Conservation (phyloP, 2,888 invertebrate genomes). For the Diadromus collaris region DNA sequence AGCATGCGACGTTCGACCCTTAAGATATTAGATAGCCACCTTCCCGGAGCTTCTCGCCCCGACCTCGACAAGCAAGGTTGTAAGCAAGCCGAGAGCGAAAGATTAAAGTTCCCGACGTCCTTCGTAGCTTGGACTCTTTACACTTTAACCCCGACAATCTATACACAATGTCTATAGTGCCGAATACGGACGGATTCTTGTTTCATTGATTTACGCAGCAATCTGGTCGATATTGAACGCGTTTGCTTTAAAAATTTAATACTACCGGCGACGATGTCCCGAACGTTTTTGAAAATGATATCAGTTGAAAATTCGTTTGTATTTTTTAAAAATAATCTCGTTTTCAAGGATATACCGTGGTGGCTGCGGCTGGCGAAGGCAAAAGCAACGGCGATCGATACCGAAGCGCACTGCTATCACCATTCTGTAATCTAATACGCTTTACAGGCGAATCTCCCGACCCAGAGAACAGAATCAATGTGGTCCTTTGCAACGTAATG, state of each 20-base stretch:
- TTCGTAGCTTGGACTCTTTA: constrained; percentile 1
- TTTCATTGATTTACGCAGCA: too few species aligned
- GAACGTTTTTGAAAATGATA: background rate
- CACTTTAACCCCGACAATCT: background rate
- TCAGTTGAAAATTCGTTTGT: background rate
- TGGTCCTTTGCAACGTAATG: background rate
- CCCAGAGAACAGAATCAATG: constrained; percentile 61
- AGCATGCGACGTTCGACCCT: constrained; percentile 62
- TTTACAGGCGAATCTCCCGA: constrained; percentile 65
- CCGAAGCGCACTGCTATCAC: constrained; percentile 64
- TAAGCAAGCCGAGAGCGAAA: constrained; percentile 68
- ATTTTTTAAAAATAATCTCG: constrained; percentile 5
- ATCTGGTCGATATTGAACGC: too few species aligned
- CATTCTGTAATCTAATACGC: constrained; percentile 70
- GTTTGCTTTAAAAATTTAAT: background rate
- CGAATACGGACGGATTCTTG: too few species aligned
- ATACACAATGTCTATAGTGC: background rate
- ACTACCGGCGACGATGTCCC: background rate
- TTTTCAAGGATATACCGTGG: constrained; percentile 22
- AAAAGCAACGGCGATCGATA: constrained; percentile 64
- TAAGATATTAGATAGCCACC: constrained; percentile 68
- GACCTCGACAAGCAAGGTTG: constrained; percentile 69
- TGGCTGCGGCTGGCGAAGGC: constrained; percentile 12
- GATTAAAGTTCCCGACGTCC: constrained; percentile 71
- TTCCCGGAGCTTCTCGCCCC: constrained; percentile 40